These are phyloP conservation scores for Sipha maydis DNA, from an alignment of 2,888 invertebrate genomes.

Conservation along the genomic window DNA sequence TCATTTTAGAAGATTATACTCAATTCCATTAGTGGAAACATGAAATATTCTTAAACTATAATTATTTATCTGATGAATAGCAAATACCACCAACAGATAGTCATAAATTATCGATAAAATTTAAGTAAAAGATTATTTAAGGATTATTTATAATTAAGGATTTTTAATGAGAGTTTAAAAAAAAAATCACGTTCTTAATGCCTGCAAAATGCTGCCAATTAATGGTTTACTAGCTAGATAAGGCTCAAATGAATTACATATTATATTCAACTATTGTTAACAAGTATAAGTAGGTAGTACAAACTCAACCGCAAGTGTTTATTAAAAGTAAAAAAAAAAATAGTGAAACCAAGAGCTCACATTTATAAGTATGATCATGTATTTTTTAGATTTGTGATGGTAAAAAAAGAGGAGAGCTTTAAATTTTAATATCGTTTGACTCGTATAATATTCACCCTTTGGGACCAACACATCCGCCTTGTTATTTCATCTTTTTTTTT, in stretches of 20 bases:
- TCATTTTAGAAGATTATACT: background rate
- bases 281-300: constrained; percentile 22
- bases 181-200: constrained; percentile 2
- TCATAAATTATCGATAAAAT: background rate
- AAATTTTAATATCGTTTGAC: constrained; percentile 61
- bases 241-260: background rate
- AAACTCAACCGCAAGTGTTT: background rate
- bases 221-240: background rate
- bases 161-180: background rate
- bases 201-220: background rate
- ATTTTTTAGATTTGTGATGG: constrained; percentile 43
- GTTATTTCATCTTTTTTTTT: constrained; percentile 55
- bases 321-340: constrained; percentile 8
- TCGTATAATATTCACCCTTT: constrained; percentile 60
- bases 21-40: background rate
- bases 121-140: background rate
- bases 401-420: constrained; percentile 39
- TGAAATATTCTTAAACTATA: background rate
- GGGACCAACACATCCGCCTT: constrained; percentile 53
- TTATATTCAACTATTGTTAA: constrained; percentile 16
- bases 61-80: background rate
- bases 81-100: background rate
- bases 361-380: constrained; percentile 47
- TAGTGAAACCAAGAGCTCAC: constrained; percentile 5
- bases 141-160: too few relatives aligned